Evolutionary conservation across 2,113 vertebrate genomes (phyloP).

Genomic region (Aptenodytes forsteri): DNA sequence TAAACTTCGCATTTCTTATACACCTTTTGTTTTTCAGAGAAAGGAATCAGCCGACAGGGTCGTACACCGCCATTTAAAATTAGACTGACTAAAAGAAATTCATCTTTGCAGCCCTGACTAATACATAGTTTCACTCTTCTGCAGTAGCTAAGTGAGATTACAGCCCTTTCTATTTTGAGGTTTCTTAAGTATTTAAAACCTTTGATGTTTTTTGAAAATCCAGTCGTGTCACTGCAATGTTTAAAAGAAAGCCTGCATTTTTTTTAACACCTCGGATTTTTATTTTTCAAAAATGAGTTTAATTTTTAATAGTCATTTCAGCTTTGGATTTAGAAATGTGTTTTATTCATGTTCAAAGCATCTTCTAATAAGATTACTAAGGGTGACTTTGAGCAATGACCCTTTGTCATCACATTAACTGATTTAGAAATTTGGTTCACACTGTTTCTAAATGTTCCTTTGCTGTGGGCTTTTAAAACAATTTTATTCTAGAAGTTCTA

Average conservation of each 20-base stretch:
- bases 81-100: constrained; percentile 36
- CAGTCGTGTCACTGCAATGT: constrained; percentile 16
- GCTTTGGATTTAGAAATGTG: constrained; percentile 37
- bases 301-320: constrained; percentile 29
- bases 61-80: constrained; percentile 25
- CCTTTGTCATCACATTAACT: constrained; percentile 13
- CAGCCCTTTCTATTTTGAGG: constrained; percentile 57
- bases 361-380: constrained; percentile 40
- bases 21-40: neutral
- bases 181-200: constrained; percentile 63
- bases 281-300: constrained; percentile 35
- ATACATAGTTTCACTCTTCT: constrained; percentile 57
- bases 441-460: constrained; percentile 21
- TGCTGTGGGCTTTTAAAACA: neutral
- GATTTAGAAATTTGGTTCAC: constrained; percentile 18
- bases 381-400: constrained; percentile 39
- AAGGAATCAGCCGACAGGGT: constrained; percentile 12
- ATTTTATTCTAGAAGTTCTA: neutral
- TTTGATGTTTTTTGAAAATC: constrained; percentile 58
- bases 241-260: constrained; percentile 19
- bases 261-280: neutral
- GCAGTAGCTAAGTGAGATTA: constrained; percentile 63
- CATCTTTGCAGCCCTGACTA: constrained; percentile 51
- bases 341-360: constrained; percentile 51
- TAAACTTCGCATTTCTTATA: neutral